These are phyloP conservation scores for Takifugu ocellatus DNA, from an alignment of 2,797 vertebrate genomes.

Conservation along the genomic window DNA sequence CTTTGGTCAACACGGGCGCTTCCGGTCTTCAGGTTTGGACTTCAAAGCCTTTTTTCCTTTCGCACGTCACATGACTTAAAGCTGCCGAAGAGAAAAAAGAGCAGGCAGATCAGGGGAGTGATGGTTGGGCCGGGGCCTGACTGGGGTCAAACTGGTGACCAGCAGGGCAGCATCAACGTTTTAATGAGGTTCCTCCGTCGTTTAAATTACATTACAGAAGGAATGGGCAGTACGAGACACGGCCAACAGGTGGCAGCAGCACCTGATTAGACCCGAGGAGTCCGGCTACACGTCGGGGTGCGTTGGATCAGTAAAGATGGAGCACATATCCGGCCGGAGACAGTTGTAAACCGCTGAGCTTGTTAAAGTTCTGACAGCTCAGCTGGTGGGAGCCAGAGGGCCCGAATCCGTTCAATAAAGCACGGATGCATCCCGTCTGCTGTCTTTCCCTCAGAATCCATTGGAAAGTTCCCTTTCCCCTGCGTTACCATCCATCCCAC, in stretches of 20 bases:
- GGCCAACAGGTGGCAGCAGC: conserved; percentile 38
- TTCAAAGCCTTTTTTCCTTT: not conserved
- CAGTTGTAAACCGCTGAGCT: conserved; percentile 61
- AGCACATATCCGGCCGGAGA: conserved; percentile 41
- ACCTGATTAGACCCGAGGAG: conserved; percentile 45
- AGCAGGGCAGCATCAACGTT: not conserved
- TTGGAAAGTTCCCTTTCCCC: conserved; percentile 70
- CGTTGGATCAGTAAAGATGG: conserved; percentile 39
- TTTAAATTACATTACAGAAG: conserved; percentile 15
- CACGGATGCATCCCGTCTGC: conserved; percentile 67
- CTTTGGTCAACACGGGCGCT: conserved; percentile 6
- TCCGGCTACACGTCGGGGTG: conserved; percentile 31
- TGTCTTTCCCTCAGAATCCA: conserved; percentile 72
- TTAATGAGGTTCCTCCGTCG: not conserved
- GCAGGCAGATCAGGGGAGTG: not conserved
- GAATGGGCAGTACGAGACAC: conserved; percentile 29
- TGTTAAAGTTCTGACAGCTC: conserved; percentile 71
- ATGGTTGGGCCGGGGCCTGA: not conserved
- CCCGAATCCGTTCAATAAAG: conserved; percentile 64
- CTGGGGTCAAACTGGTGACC: conserved; percentile 2
- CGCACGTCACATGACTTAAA: no score
- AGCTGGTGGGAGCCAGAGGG: conserved; percentile 54
- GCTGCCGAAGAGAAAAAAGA: no score
- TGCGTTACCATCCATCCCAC: conserved; percentile 66
- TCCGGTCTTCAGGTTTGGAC: conserved; percentile 1